Evolutionary conservation across 1,140 invertebrate species (phyloP).

Genomic region (Drosophila suzukii): DNA sequence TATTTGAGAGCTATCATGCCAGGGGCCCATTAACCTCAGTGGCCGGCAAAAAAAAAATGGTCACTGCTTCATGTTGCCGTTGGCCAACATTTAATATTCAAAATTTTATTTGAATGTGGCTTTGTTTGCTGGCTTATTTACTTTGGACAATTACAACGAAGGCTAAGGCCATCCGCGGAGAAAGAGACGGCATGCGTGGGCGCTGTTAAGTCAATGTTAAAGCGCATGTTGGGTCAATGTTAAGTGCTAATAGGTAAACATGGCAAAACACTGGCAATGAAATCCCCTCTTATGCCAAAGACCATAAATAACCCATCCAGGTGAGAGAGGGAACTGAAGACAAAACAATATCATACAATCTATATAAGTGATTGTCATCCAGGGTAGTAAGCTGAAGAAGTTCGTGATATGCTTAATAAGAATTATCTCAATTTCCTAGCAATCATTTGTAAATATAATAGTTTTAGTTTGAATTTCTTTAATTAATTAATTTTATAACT

Average conservation of each 20-base stretch:
- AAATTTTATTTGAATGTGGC: constrained; percentile 35
- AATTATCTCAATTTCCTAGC: not conserved
- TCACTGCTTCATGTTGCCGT: constrained; percentile 50
- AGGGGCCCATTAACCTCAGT: constrained; percentile 60
- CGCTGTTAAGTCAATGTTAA: constrained; percentile 74
- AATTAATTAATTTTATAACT: too few species aligned
- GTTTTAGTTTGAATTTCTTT: too few species aligned
- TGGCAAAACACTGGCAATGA: constrained; percentile 62
- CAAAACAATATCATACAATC: not conserved
- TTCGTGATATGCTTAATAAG: not conserved
- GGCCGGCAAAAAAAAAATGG: constrained; percentile 15
- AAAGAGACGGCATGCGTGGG: constrained; percentile 49
- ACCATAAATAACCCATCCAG: constrained; percentile 16
- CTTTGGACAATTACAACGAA: constrained; percentile 54
- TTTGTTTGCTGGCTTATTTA: constrained; percentile 27
- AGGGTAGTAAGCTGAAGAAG: not conserved
- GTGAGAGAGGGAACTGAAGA: not conserved
- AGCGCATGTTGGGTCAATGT: constrained; percentile 54
- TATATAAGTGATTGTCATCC: constrained; percentile 9
- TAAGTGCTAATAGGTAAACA: constrained; percentile 51
- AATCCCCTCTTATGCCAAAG: constrained; percentile 16
- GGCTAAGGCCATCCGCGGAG: constrained; percentile 57
- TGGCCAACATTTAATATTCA: constrained; percentile 62
- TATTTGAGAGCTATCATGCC: constrained; percentile 46
- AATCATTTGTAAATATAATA: too few species aligned